Base-by-base conservation (phyloP, 2,113 vertebrate species). In the Pterocles gutturalis region DNA sequence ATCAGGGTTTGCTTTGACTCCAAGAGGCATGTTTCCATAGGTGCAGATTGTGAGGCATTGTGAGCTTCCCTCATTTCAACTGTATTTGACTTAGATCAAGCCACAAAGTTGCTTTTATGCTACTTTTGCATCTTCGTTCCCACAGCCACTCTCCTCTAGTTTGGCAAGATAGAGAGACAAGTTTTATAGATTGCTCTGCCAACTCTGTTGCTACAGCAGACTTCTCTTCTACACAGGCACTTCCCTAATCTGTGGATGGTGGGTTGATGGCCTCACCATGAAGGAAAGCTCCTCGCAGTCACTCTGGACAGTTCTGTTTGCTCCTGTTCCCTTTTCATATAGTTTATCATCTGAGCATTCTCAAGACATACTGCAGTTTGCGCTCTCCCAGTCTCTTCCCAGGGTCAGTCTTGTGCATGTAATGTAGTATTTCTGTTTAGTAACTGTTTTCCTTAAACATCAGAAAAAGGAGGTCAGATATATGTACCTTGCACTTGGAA, bases 11-110 rank as follows among this genome's bases (percentile, higher is more conserved):
- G 22, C 75, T 93, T 67, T 84, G 41, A 77, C 36, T 80, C 19
- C 0, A 0, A 73, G 19, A 79, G 29, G 9, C 0, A 0, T 48
- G 13, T 85, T 65, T 72, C 58, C 1, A 0, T 24, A 80, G 31
- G 49, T 64, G 70, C 17, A 28, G 70, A n/a, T 46, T 22, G 12
- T 29, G 43, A 55, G 12, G 34, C 48, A 57, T 19, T 69, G 41
- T 2, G 2, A 58, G 13, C 57, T 85, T 83, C 69, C 43, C 26
- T 75, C 38, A 70, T 75, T 93, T 77, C 55, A 76, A 3, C 21
- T 49, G 0, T 51, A 17, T 75, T 82, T 92, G 38, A 51, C 54
- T 76, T 75, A 7, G 67, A 29, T 55, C 34, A 91, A 79, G n/a
- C 49, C 45, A 78, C 43, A 34, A n/a, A 71, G 33, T 51, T 81